Evolutionary conservation across 2,113 vertebrate genomes (phyloP).

Genomic region (Panthera tigris): DNA sequence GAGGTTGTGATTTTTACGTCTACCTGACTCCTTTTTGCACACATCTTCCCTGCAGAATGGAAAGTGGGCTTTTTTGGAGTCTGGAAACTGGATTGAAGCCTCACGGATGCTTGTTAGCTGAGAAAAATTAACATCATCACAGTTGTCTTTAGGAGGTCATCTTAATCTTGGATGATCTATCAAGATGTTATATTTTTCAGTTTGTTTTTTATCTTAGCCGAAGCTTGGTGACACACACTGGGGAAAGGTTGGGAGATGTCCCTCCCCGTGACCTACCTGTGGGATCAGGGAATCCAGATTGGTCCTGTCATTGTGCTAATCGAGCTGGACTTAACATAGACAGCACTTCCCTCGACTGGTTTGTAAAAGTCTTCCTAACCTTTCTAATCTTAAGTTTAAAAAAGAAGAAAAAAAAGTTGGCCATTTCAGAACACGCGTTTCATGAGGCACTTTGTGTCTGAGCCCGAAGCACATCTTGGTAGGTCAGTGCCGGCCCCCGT

Average conservation of each 20-base stretch:
- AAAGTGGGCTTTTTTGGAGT: background rate
- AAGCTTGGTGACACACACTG: background rate
- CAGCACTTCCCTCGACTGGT: background rate
- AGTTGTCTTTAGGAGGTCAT: background rate
- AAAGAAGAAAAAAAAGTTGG: rapidly evolving
- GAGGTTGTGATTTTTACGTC: background rate
- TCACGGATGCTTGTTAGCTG: background rate
- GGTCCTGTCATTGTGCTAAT: background rate
- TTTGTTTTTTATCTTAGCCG: background rate
- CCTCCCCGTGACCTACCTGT: background rate
- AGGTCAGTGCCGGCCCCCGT: background rate
- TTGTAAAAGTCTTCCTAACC: background rate
- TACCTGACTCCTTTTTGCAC: background rate
- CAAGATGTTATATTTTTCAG: background rate
- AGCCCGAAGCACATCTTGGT: background rate
- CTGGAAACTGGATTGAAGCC: background rate
- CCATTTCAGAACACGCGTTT: background rate
- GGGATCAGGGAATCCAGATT: background rate
- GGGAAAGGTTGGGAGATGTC: background rate
- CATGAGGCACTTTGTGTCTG: background rate
- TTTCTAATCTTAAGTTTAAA: background rate
- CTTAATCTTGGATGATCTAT: background rate
- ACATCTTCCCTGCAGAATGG: background rate
- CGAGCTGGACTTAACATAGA: background rate
- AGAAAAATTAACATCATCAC: background rate